Evolutionary conservation across 2,797 vertebrate genomes (phyloP), one percentile per base, ranked within the genome.

Genomic region (Poliocrania exsul): DNA sequence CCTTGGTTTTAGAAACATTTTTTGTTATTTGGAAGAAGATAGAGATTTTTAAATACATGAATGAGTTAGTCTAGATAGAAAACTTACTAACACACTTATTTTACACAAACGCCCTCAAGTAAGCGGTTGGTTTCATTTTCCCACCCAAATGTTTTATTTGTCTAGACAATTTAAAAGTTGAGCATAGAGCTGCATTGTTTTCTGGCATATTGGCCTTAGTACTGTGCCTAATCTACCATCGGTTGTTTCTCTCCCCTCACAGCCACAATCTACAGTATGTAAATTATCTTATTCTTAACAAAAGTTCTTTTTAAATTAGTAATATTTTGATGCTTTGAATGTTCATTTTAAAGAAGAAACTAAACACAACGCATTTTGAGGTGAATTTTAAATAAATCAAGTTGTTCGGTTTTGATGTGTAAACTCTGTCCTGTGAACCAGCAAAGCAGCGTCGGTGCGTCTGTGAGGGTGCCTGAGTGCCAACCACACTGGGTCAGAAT

Each of bases 331-430:
- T 95, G 96, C 96, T 97, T 98, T 94, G 93, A 97, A 97, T 97
- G 93, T 97, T 96, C 95, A 89, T 97, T 97, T 93, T 50, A 96
- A 97, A 97, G 96, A 95, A 82, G 81, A 93, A 97, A 96, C 95
- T 97, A 97, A 98, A 97, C 91, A 85, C 75, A 87, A 75, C 98
- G 96, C 96, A 95, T 97, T 98, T 97, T 97, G 93, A 98, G 93
- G 91, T 97, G 97, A 88, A 97, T 97, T 98, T 98, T 97, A 97
- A 97, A 98, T 97, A 98, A 98, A 97, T 97, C 92, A 91, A 79
- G 87, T 96, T 97, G 96, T 97, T 97, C 94, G 8, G 95, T 93
- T 97, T 96, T 86, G 82, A 84, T 89, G 97, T 96, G 93, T 90
- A 94, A 93, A 35, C 89, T 97, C 73, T 97, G 94, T 97, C 80